Conservation (phyloP, 1,140 invertebrate genomes). For the Matsumurasca onukii region DNA sequence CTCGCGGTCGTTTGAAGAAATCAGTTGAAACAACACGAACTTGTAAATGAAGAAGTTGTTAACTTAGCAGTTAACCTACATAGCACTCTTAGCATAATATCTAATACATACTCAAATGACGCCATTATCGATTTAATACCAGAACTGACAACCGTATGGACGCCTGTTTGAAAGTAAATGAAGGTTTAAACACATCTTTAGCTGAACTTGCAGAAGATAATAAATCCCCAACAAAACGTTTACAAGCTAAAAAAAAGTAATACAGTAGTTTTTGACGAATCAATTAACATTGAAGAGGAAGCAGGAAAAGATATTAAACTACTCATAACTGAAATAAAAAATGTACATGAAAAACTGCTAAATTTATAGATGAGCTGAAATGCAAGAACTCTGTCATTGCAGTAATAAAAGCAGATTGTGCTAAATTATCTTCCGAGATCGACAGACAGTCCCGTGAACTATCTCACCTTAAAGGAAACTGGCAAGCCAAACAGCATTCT, state of each 20-base stretch:
- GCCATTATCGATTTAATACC: constrained; percentile 14
- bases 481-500: background rate
- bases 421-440: background rate
- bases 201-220: constrained; percentile 2
- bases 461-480: background rate
- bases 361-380: background rate
- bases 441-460: too few relatives aligned
- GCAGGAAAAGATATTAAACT: constrained; percentile 8
- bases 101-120: background rate
- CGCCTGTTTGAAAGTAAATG: background rate
- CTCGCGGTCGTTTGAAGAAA: background rate
- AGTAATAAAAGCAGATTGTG: background rate
- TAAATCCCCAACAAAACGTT: background rate
- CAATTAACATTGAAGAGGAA: background rate
- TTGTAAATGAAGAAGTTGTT: constrained; percentile 6
- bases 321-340: constrained; percentile 14
- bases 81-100: background rate
- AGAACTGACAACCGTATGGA: background rate
- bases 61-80: constrained; percentile 3
- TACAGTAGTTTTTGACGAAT: constrained; percentile 12
- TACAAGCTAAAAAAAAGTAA: constrained; percentile 8
- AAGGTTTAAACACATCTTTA: background rate
- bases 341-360: background rate
- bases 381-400: constrained; percentile 1
- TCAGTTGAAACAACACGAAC: background rate